phyloP scores from a whole-genome alignment of 2,888 invertebrate species.

The Drosophila trichaetosa region DNA sequence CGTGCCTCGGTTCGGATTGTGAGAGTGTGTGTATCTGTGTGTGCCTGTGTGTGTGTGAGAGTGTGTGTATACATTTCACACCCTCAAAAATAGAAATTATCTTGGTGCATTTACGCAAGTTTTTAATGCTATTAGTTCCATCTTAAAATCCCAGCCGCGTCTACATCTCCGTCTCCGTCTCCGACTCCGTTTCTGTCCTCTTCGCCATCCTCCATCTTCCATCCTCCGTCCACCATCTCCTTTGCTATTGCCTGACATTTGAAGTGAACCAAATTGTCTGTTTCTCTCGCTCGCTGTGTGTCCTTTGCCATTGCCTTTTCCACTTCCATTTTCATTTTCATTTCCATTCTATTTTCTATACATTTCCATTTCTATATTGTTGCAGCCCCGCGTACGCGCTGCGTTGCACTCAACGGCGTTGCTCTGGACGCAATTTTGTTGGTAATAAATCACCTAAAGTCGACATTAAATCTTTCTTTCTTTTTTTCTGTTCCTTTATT shows the following conservation, averaged over 20 bases:
- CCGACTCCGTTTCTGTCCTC: constrained; percentile 14
- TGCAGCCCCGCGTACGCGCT: constrained; percentile 45
- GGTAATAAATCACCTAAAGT: constrained; percentile 84
- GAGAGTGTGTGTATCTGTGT: constrained; percentile 12
- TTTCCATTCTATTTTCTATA: constrained; percentile 74
- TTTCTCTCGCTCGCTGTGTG: constrained; percentile 60
- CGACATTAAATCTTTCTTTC: constrained; percentile 84
- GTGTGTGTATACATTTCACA: constrained; percentile 73
- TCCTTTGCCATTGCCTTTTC: constrained; percentile 57
- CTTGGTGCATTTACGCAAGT: constrained; percentile 80
- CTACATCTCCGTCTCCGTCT: constrained; percentile 20
- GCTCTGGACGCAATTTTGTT: constrained; percentile 83
- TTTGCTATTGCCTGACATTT: constrained; percentile 61
- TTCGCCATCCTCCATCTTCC: constrained; percentile 16
- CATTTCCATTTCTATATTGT: constrained; percentile 64
- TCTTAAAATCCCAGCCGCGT: constrained; percentile 69
- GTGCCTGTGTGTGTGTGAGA: constrained; percentile 21
- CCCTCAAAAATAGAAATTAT: constrained; percentile 82
- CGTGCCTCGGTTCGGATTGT: constrained; percentile 37
- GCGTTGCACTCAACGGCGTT: constrained; percentile 69
- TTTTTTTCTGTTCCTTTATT: constrained; percentile 44
- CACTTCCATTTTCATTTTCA: constrained; percentile 19
- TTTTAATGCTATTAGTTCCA: constrained; percentile 81
- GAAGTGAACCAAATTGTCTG: constrained; percentile 80
- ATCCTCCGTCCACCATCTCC: constrained; percentile 18